Evolutionary conservation across 2,888 invertebrate species (phyloP).

Genomic region (Nomada fucata): DNA sequence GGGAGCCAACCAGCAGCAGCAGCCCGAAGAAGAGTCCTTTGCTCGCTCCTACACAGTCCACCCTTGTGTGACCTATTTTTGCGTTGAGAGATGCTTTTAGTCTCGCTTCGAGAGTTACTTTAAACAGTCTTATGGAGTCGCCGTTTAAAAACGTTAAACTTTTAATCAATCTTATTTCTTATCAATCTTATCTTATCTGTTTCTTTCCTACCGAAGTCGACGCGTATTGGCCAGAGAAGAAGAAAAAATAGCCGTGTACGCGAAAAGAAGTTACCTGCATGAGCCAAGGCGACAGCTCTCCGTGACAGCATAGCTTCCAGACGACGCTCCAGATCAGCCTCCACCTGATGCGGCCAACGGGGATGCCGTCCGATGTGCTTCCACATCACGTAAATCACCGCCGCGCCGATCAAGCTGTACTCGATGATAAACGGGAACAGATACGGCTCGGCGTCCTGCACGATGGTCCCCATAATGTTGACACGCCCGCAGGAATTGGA

Average conservation of each 20-base stretch:
- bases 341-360: conserved; percentile 89
- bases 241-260: no score
- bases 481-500: conserved; percentile 90
- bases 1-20: conserved; percentile 93
- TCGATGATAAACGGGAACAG: conserved; percentile 98
- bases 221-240: not conserved
- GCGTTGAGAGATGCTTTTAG: conserved; percentile 18
- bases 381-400: conserved; percentile 98
- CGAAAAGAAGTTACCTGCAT: conserved; percentile 86
- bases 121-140: not conserved
- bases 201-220: not conserved
- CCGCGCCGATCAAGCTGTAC: conserved; percentile 97
- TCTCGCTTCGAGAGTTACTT: conserved; percentile 4
- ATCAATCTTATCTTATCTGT: not conserved
- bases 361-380: conserved; percentile 96
- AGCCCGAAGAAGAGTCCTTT: conserved; percentile 97
- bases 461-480: conserved; percentile 96
- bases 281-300: conserved; percentile 93
- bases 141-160: not conserved
- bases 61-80: conserved; percentile 88
- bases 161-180: not conserved
- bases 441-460: conserved; percentile 96
- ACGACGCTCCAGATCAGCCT: conserved; percentile 94
- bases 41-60: conserved; percentile 97
- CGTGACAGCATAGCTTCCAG: conserved; percentile 94